phyloP scores from a whole-genome alignment of 2,113 vertebrate species.

The Seriola aureovittata region DNA sequence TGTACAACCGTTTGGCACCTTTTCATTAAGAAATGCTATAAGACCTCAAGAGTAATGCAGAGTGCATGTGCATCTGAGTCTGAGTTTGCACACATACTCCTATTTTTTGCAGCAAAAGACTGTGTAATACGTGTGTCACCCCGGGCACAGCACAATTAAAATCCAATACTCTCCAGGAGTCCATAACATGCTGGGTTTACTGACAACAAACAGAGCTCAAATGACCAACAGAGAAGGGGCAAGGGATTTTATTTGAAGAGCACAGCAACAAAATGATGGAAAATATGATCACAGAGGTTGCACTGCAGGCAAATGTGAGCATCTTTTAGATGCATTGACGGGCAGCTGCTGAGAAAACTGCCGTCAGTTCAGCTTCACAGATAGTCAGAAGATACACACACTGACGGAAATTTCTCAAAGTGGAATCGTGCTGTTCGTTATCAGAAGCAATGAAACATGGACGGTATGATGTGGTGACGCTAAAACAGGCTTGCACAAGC shows the following conservation, averaged over 20 bases:
- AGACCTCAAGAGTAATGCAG: neutral
- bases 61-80: neutral
- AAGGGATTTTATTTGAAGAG: constrained; percentile 56
- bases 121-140: constrained; percentile 58
- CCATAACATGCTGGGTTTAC: constrained; percentile 67
- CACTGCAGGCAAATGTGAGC: constrained; percentile 43
- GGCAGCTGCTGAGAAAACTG: constrained; percentile 42
- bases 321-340: constrained; percentile 47
- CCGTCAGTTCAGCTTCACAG: constrained; percentile 48
- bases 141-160: constrained; percentile 69
- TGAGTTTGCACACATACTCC: constrained; percentile 31
- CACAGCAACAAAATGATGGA: constrained; percentile 57
- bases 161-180: constrained; percentile 72
- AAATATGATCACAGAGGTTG: constrained; percentile 62
- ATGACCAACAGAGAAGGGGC: constrained; percentile 55
- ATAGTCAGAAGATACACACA: constrained; percentile 35
- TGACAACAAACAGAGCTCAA: constrained; percentile 66
- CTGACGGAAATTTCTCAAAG: constrained; percentile 35
- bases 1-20: neutral
- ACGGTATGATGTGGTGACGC: constrained; percentile 8
- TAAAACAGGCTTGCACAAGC: constrained; percentile 7
- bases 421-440: constrained; percentile 27
- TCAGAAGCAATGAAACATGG: constrained; percentile 44
- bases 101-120: constrained; percentile 53
- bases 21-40: constrained; percentile 26